These are phyloP conservation scores for Piezodorus guildinii DNA, from an alignment of 1,140 invertebrate species.

Conservation along the genomic window DNA sequence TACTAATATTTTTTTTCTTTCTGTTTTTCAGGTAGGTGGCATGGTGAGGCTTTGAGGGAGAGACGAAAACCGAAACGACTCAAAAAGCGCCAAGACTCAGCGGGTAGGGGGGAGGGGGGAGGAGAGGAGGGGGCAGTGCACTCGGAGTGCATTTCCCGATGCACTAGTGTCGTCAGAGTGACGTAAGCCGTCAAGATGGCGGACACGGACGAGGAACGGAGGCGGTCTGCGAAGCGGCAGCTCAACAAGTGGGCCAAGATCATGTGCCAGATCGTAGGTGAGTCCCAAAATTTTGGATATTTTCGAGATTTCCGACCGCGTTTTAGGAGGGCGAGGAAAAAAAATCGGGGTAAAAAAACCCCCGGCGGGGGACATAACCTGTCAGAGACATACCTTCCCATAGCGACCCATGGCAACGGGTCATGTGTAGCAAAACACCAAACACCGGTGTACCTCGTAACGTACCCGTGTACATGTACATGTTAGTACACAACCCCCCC, in stretches of 20 bases:
- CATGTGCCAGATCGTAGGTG: constrained; percentile 20
- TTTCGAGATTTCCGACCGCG: no score
- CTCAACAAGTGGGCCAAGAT: constrained; percentile 20
- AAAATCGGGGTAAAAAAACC: no score
- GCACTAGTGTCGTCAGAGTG: constrained; percentile 14
- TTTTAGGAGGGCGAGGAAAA: no score
- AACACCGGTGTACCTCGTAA: neutral
- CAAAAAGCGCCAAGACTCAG: neutral
- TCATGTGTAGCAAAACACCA: neutral
- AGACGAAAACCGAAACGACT: no score
- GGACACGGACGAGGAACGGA: constrained; percentile 3
- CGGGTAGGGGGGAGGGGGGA: neutral
- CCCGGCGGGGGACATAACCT: no score
- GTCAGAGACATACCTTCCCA: no score
- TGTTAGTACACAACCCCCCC: neutral
- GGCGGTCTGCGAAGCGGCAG: constrained; percentile 11
- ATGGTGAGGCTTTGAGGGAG: no score
- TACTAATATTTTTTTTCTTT: no score
- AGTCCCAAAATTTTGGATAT: constrained; percentile 1
- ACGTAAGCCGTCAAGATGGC: constrained; percentile 15
- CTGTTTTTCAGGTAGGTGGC: no score
- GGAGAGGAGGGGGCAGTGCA: neutral
- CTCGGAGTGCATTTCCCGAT: constrained; percentile 20
- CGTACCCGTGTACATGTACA: neutral
- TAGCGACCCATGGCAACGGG: no score